A percentile compares a stretch with the other conserved stretches of the same genome.
phyloP scores from a whole-genome alignment of 64 coral and sea anemone species.

The Stichodactyla mertensii region DNA sequence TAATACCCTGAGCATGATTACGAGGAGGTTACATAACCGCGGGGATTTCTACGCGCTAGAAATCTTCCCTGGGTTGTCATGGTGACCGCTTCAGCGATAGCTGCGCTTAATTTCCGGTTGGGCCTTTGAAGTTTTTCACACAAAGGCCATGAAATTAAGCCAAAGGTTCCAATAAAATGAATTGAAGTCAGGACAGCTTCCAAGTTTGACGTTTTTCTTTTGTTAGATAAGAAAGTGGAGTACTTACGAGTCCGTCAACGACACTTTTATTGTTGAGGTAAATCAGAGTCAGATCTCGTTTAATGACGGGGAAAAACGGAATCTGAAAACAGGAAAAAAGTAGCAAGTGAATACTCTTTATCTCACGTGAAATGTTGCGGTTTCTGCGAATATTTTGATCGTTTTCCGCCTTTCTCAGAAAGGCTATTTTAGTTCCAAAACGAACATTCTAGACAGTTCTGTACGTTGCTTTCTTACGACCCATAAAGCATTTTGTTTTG shows the following conservation, averaged over 20 bases:
- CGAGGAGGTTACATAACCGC: background rate
- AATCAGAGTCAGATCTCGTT: conserved; percentile 90
- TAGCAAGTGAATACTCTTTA: background rate
- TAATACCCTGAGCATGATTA: no score
- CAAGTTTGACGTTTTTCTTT: background rate
- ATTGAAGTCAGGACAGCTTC: background rate
- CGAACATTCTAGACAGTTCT: no score
- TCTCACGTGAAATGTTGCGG: background rate
- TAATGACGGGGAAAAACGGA: conserved; percentile 92
- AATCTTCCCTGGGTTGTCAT: background rate
- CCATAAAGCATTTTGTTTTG: no score
- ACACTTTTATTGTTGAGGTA: conserved; percentile 87
- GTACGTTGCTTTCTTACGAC: no score
- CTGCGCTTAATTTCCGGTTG: background rate
- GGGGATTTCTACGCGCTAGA: background rate
- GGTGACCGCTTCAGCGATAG: background rate
- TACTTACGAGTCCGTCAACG: conserved; percentile 87
- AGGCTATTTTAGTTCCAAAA: no score
- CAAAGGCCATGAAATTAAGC: background rate
- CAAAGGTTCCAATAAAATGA: background rate
- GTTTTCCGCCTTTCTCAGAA: background rate
- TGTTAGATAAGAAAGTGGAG: background rate
- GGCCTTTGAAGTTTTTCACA: background rate
- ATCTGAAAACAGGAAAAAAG: conserved; percentile 44
- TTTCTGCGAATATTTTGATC: background rate